Evolutionary conservation across 2,113 vertebrate species (phyloP).

Genomic region (Stegastes partitus): DNA sequence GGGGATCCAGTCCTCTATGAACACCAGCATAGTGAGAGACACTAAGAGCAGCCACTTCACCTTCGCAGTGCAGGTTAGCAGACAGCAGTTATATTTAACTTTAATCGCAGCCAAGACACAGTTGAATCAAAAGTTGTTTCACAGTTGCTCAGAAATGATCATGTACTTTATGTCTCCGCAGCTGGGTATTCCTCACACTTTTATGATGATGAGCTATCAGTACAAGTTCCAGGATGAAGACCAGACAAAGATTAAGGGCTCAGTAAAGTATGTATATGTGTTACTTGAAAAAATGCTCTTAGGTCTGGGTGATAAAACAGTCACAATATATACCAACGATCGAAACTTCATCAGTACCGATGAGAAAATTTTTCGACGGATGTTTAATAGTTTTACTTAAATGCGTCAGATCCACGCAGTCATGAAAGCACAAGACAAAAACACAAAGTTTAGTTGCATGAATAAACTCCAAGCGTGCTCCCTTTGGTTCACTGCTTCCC

Average conservation of each 20-base stretch:
- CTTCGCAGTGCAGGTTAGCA: conserved; percentile 90
- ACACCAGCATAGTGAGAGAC: conserved; percentile 95
- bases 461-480: too few relatives aligned
- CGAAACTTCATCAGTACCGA: too few relatives aligned
- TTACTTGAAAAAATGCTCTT: neutral
- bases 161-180: conserved; percentile 73
- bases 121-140: conserved; percentile 14
- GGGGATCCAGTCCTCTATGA: conserved; percentile 98
- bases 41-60: conserved; percentile 97
- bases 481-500: too few relatives aligned
- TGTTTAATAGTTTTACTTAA: too few relatives aligned
- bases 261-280: conserved; percentile 89
- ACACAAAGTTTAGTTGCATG: too few relatives aligned
- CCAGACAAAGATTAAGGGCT: conserved; percentile 96
- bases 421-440: too few relatives aligned
- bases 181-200: conserved; percentile 97
- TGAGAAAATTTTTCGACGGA: too few relatives aligned
- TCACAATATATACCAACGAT: too few relatives aligned
- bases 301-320: too few relatives aligned
- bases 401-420: too few relatives aligned
- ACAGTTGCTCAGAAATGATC: conserved; percentile 10
- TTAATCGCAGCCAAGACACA: neutral
- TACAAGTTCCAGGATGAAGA: conserved; percentile 99
- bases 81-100: conserved; percentile 20
- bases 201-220: conserved; percentile 96